Conservation (phyloP, 2,888 invertebrate genomes). For the Acanthosepion esculentum region DNA sequence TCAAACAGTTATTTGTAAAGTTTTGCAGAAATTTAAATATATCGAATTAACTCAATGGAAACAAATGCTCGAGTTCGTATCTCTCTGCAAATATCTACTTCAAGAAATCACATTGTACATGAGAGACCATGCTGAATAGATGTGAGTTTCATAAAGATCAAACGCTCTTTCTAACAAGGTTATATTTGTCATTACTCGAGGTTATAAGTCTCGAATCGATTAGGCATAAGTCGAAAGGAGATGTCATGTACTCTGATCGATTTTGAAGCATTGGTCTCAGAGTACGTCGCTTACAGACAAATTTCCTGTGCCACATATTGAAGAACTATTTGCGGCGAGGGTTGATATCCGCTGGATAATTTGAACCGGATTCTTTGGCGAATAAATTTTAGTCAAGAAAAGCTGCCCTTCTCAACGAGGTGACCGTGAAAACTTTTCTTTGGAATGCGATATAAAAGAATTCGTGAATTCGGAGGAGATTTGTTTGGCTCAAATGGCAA, state of each 20-base stretch:
- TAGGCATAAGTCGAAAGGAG: not conserved
- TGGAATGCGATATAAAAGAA: no score
- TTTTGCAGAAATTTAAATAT: not conserved
- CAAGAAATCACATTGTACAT: not conserved
- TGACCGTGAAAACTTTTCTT: no score
- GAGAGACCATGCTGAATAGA: not conserved
- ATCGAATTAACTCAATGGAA: not conserved
- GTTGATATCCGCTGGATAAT: not conserved
- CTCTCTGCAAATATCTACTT: not conserved
- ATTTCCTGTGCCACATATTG: constrained; percentile 6
- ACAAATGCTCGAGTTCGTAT: not conserved
- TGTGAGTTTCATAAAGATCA: not conserved
- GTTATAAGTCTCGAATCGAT: constrained; percentile 20
- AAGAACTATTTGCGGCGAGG: not conserved
- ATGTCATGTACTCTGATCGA: not conserved
- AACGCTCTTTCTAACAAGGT: not conserved
- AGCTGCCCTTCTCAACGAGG: no score
- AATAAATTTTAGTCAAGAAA: no score
- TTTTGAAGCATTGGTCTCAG: constrained; percentile 2
- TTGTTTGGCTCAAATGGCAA: no score
- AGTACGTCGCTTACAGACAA: not conserved
- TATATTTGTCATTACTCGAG: not conserved
- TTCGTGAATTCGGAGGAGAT: no score
- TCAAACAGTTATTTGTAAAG: no score
- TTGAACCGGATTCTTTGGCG: not conserved